Base-by-base conservation (phyloP, 2,888 invertebrate genomes). In the Parnassius orleans region DNA sequence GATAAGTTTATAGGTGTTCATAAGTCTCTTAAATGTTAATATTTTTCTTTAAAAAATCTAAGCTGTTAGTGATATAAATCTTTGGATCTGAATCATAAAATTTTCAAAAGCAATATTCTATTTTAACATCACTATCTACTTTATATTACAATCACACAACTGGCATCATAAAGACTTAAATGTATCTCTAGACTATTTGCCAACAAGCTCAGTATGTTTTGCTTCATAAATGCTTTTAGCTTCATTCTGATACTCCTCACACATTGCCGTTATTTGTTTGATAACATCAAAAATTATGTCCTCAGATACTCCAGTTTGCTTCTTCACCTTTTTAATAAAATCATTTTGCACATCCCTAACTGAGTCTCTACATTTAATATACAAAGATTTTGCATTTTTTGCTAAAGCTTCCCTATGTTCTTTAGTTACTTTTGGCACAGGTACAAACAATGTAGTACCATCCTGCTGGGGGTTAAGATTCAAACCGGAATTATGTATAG, bases 391-490 rank as follows among this genome's bases (percentile, higher is more conserved):
- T 0, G 98, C 98, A 92, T 95, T 96, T 86, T 97, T 98, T 0
- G 96, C 95, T 64, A 99, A 90, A 65, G 93, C 93, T 86, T 98
- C 98, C 69, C 99, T 93, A 77, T 98, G 96, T 80, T 99, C 98
- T 79, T 96, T 96, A 0, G 99, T 98, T 0, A 99, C 96, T 85
- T 97, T 98, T 11, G 98, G 98, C 69, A 98, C 93, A 47, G 97
- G 96, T 58, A 99, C 93, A 83, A 94, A 98, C 55, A 99, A 84
- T 2, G 96, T 96, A 1, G 97, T 98, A 24, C 98, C 98, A 79
- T 99, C 98, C 83, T 98, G 98, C 80, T 98, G 98, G 0, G 98
- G 98, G 88, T 97, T 98, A 61, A 98, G 87, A 83, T 98, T 98
- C 92, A 98, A 94, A 10, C 98, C 98, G 64, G 97, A 97, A 47